Evolutionary conservation across 2,113 vertebrate genomes (phyloP).

Genomic region (rabbit (Oryctolagus cuniculus)): mOryCun1.1 NC_091441.1:14408501-14409000

Average conservation of each 20-base stretch:
- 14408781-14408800: not conserved
- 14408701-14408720: not conserved
- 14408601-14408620: not conserved
- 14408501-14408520: not conserved
- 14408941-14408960: not conserved
- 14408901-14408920: accelerated
- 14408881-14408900: too few relatives aligned
- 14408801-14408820: not conserved
- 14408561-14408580: not conserved
- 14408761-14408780: not conserved
- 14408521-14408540: not conserved
- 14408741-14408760: not conserved
- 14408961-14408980: not conserved
- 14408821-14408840: not conserved
- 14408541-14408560: not conserved
- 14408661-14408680: not conserved
- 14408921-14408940: not conserved
- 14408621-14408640: not conserved
- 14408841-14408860: not conserved
- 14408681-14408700: not conserved
- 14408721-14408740: not conserved
- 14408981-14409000: not conserved
- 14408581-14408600: not conserved
- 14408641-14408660: not conserved
- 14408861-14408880: not conserved